Conservation (phyloP, 2,113 vertebrate genomes). For the Willisornis vidua region DNA sequence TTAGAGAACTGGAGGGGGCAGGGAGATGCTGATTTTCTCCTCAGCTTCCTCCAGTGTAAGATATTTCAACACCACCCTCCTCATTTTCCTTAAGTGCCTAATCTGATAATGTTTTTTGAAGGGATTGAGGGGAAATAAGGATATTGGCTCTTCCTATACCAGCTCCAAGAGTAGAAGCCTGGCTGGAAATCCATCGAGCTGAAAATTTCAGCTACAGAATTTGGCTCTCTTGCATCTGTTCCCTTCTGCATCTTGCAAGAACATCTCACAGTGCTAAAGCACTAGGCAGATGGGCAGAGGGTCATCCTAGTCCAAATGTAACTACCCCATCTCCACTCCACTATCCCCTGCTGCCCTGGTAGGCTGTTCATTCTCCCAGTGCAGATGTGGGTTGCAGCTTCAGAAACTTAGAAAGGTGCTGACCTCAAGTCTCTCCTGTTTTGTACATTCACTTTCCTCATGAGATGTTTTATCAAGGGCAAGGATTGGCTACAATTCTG, state of each 20-base stretch:
- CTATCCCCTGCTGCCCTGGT: rapidly evolving
- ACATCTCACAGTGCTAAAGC: background rate
- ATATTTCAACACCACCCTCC: background rate
- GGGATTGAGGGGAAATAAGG: background rate
- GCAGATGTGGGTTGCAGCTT: background rate
- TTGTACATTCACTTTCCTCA: background rate
- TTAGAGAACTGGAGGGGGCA: background rate
- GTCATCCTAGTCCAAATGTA: background rate
- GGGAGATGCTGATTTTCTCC: background rate
- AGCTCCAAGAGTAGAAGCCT: background rate
- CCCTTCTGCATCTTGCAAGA: background rate
- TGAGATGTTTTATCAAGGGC: background rate
- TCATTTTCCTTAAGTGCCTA: background rate
- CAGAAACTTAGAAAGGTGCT: background rate
- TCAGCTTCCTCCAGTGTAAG: background rate
- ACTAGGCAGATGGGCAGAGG: background rate
- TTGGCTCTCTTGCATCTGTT: background rate
- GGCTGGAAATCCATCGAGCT: background rate
- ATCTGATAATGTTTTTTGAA: background rate
- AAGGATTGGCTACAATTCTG: background rate
- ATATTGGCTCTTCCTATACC: background rate
- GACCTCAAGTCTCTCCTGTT: background rate
- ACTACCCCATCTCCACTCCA: background rate
- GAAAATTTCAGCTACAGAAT: background rate
- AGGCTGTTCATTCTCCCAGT: background rate